These are phyloP conservation scores for Dendroctonus ponderosae DNA, from an alignment of 1,140 invertebrate genomes.

Conservation along the genomic window DNA sequence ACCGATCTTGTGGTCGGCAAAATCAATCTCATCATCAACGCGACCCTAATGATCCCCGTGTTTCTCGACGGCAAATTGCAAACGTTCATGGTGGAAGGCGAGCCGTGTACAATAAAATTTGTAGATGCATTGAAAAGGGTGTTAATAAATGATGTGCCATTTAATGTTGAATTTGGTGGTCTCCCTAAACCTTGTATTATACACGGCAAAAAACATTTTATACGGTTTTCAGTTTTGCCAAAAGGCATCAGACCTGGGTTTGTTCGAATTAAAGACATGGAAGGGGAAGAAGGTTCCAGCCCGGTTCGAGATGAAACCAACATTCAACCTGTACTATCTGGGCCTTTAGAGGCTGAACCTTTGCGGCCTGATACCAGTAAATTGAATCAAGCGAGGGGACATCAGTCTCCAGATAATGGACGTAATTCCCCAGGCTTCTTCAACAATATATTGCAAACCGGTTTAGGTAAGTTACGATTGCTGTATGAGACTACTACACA, in stretches of 20 bases:
- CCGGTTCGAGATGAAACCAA: slow-evolving; percentile 17
- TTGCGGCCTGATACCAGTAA: slow-evolving; percentile 7
- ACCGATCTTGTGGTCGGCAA: slow-evolving; percentile 78
- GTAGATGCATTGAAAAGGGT: slow-evolving; percentile 73
- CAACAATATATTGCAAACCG: too few relatives aligned
- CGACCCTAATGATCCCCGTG: slow-evolving; percentile 71
- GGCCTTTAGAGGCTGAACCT: slow-evolving; percentile 23
- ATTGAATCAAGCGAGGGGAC: slow-evolving; percentile 13
- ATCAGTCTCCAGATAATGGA: slow-evolving; percentile 43
- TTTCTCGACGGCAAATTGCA: slow-evolving; percentile 86
- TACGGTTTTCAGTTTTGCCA: slow-evolving; percentile 79
- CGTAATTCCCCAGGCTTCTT: slow-evolving; percentile 44
- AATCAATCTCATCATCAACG: slow-evolving; percentile 81
- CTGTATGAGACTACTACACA: too few relatives aligned
- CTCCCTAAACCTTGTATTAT: slow-evolving; percentile 84
- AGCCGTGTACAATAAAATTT: slow-evolving; percentile 75
- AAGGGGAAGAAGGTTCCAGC: slow-evolving; percentile 45
- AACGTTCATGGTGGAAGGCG: slow-evolving; percentile 72
- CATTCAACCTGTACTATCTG: too few relatives aligned
- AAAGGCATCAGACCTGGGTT: slow-evolving; percentile 69
- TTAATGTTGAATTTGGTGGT: slow-evolving; percentile 86
- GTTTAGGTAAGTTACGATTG: slow-evolving; percentile 46
- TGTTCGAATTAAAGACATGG: slow-evolving; percentile 69
- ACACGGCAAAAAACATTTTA: slow-evolving; percentile 76
- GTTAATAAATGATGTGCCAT: slow-evolving; percentile 79